Evolutionary conservation across 2,113 vertebrate species (phyloP).

Genomic region (Phrynosoma platyrhinos): DNA sequence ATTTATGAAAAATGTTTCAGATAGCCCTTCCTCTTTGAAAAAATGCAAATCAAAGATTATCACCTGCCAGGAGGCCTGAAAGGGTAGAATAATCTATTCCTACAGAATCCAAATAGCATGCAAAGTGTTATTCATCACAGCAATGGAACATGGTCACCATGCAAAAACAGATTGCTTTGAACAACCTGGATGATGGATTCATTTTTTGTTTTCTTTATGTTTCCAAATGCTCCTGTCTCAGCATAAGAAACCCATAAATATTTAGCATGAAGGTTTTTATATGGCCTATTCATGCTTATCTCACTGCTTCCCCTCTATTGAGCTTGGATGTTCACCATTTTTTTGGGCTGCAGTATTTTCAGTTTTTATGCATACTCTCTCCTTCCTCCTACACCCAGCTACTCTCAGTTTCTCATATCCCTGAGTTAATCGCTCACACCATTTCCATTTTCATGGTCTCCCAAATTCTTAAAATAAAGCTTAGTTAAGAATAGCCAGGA

Average conservation of each 20-base stretch:
- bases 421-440: conserved; percentile 54
- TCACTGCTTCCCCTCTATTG: conserved; percentile 54
- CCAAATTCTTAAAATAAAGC: conserved; percentile 56
- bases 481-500: conserved; percentile 56
- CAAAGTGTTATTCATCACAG: conserved; percentile 50
- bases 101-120: conserved; percentile 27
- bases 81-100: conserved; percentile 48
- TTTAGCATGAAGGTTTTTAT: conserved; percentile 55
- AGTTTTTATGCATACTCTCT: conserved; percentile 35
- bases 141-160: conserved; percentile 47
- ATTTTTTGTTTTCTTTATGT: conserved; percentile 34
- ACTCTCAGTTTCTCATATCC: conserved; percentile 1
- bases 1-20: conserved; percentile 45
- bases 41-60: conserved; percentile 26
- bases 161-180: conserved; percentile 54
- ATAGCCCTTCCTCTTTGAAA: conserved; percentile 32
- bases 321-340: conserved; percentile 43
- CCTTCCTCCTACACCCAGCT: neutral
- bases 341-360: conserved; percentile 22
- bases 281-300: conserved; percentile 50
- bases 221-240: conserved; percentile 55
- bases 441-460: conserved; percentile 52
- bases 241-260: conserved; percentile 62
- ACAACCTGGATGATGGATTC: conserved; percentile 50
- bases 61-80: conserved; percentile 41